Evolutionary conservation across 2,113 vertebrate species (phyloP).

Genomic region (Mirounga angustirostris): DNA sequence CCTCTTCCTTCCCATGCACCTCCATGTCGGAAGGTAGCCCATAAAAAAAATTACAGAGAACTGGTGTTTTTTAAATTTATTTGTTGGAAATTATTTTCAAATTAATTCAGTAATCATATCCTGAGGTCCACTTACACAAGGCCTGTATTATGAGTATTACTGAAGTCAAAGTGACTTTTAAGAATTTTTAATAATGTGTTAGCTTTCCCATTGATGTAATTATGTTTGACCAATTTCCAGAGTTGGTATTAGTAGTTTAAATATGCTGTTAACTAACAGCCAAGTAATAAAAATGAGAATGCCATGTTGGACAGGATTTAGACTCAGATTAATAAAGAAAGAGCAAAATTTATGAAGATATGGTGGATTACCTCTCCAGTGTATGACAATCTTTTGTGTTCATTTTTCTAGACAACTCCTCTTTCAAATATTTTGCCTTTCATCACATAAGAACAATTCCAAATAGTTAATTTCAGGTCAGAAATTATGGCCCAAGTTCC

Average conservation of each 20-base stretch:
- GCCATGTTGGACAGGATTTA: background rate
- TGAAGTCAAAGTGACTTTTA: slow-evolving; percentile 70
- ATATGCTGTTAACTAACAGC: slow-evolving; percentile 4
- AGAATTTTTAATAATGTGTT: slow-evolving; percentile 69
- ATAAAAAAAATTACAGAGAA: slow-evolving; percentile 25
- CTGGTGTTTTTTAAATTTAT: slow-evolving; percentile 34
- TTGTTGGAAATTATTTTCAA: slow-evolving; percentile 70
- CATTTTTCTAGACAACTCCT: background rate
- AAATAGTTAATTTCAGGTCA: slow-evolving; percentile 35
- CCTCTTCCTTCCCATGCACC: background rate
- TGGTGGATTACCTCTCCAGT: background rate
- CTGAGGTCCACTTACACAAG: slow-evolving; percentile 60
- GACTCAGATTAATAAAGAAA: slow-evolving; percentile 8
- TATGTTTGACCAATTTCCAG: slow-evolving; percentile 27
- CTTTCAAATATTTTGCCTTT: background rate
- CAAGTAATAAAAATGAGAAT: background rate
- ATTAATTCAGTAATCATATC: slow-evolving; percentile 66
- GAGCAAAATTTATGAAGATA: slow-evolving; percentile 26
- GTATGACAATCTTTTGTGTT: background rate
- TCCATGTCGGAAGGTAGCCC: background rate
- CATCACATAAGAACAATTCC: slow-evolving; percentile 1
- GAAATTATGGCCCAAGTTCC: background rate
- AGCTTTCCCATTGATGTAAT: slow-evolving; percentile 49
- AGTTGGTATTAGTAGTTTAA: slow-evolving; percentile 32
- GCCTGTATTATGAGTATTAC: slow-evolving; percentile 35